phyloP scores from a whole-genome alignment of 1,140 invertebrate species.

The Parapsyche elsis region DNA sequence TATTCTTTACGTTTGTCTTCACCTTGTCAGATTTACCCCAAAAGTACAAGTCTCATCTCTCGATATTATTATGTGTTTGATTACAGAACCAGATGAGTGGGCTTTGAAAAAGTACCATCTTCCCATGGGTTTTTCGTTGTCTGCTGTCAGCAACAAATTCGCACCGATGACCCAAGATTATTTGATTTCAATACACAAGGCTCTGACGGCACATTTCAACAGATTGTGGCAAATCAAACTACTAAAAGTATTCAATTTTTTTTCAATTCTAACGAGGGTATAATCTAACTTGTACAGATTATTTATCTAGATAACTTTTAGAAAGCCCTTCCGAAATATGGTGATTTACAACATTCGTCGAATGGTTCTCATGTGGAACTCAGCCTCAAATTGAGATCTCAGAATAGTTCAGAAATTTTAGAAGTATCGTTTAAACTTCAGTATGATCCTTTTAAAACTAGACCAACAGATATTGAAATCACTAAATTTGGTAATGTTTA shows the following conservation, averaged over 20 bases:
- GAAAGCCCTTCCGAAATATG: constrained; percentile 6
- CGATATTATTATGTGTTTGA: background rate
- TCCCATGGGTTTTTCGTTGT: constrained; percentile 1
- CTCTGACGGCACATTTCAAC: constrained; percentile 2
- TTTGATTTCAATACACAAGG: constrained; percentile 4
- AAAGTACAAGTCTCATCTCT: no score
- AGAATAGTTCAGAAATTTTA: background rate
- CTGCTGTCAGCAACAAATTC: background rate
- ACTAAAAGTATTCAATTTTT: constrained; percentile 2
- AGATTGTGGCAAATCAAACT: constrained; percentile 24
- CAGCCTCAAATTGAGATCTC: background rate
- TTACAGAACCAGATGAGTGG: constrained; percentile 29
- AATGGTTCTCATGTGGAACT: constrained; percentile 1
- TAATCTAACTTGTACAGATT: constrained; percentile 5
- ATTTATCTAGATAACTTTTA: background rate
- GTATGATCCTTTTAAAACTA: constrained; percentile 4
- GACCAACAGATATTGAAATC: background rate
- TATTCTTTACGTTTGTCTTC: background rate
- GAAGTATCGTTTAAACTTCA: background rate
- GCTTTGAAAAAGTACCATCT: constrained; percentile 23
- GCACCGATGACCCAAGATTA: constrained; percentile 15
- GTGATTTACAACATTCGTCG: background rate
- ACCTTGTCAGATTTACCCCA: no score
- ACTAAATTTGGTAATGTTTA: constrained; percentile 16
- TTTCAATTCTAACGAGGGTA: background rate